These are phyloP conservation scores for Bradypodion ventrale DNA, from an alignment of 2,797 vertebrate genomes.

Conservation along the genomic window DNA sequence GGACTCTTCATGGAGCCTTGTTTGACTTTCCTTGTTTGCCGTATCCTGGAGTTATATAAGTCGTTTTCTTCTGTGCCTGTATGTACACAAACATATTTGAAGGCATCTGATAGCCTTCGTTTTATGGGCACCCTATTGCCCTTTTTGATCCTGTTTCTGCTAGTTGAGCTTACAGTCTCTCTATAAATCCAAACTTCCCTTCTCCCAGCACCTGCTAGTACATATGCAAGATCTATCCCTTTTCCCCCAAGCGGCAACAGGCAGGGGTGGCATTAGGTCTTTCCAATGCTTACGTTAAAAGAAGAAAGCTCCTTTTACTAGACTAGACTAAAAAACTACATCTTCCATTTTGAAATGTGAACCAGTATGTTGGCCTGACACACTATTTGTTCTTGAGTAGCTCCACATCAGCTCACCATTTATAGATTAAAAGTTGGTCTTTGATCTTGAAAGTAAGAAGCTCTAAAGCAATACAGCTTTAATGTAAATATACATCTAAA, in stretches of 20 bases:
- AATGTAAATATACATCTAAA: background rate
- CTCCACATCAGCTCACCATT: background rate
- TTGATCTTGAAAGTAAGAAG: slow-evolving; percentile 2
- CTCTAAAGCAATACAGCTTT: background rate
- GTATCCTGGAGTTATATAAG: background rate
- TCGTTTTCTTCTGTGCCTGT: background rate
- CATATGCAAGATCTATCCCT: background rate
- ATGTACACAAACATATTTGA: background rate
- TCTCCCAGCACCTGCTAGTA: background rate
- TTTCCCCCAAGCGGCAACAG: background rate
- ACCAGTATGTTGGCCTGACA: background rate
- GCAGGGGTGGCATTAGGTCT: no score
- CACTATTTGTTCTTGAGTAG: background rate
- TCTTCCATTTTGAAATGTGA: background rate
- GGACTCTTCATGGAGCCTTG: background rate
- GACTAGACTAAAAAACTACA: background rate
- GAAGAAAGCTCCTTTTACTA: no score
- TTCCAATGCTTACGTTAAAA: no score
- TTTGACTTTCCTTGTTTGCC: background rate
- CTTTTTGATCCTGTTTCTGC: background rate
- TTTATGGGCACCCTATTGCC: background rate
- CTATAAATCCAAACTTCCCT: background rate
- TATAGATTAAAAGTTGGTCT: background rate
- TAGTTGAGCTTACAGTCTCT: background rate
- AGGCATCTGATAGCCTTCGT: background rate